Evolutionary conservation across 2,888 invertebrate species (phyloP), one percentile per base, ranked within the genome.

Genomic region (Leptodirus hochenwartii): DNA sequence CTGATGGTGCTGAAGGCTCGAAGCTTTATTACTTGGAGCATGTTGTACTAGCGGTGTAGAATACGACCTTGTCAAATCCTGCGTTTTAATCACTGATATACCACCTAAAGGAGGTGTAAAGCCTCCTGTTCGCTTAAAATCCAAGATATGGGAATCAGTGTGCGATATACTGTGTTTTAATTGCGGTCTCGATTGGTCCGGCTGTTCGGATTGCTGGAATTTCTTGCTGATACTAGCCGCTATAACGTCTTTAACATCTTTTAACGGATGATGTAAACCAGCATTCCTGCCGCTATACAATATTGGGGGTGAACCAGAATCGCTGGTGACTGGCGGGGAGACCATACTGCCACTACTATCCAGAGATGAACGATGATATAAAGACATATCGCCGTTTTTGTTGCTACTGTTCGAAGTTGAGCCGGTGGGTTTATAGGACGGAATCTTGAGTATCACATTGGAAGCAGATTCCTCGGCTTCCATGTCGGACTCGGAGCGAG

Each of bases 181-280:
- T n/a, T n/a, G n/a, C 15, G 29, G 25, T 20, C 32, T 29, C 12
- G 27, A 30, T 40, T 47, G 49, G 11, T 61, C 47, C 54, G 70
- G 39, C 54, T 53, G 37, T 44, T 69, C 54, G 24, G 54, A 56
- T 41, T 64, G 62, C 43, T 75, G 74, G 53, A 76, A 74, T 54
- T 79, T 85, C 49, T 87, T 80, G 53, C 80, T 82, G 49, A 90
- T 87, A 55, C 80, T 87, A 52, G 82, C 85, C 38, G 84, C 84
- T 50, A 91, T 88, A 41, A 87, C 84, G 51, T 90, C 88, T 47
- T 81, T 88, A 42, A 88, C 84, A 52, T 88, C 87, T 47, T 80
- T 80, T 43, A 88, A 66, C 29, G 63, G 77, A 61, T 65, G 65
- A 15, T 33, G n/a, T n/a, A n/a, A n/a, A n/a, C n/a, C n/a, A n/a